These are phyloP conservation scores for Sturnus vulgaris DNA, from an alignment of 2,113 vertebrate genomes.

Conservation along the genomic window DNA sequence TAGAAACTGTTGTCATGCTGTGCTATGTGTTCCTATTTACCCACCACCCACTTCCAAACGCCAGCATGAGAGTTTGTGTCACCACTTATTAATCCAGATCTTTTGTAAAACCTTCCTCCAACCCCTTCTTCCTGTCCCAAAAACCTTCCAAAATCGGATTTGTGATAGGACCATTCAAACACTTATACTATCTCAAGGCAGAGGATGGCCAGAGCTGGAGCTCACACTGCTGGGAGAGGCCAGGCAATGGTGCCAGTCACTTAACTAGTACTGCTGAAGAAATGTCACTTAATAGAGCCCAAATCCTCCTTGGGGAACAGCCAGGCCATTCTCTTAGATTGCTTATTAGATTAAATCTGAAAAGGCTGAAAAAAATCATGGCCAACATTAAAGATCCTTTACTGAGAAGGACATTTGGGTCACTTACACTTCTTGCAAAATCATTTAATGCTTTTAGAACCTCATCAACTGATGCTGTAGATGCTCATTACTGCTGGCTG, in stretches of 20 bases:
- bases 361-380: not conserved
- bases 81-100: not conserved
- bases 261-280: not conserved
- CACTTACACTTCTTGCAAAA: not conserved
- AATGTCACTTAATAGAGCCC: not conserved
- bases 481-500: not conserved
- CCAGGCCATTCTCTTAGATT: not conserved
- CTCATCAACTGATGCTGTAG: not conserved
- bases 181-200: not conserved
- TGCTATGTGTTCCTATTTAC: not conserved
- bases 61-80: not conserved
- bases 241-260: not conserved
- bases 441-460: not conserved
- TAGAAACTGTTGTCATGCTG: not conserved
- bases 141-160: not conserved
- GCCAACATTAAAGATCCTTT: not conserved
- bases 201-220: not conserved
- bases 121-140: accelerated
- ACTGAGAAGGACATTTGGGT: not conserved
- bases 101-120: not conserved
- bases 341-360: not conserved
- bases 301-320: not conserved
- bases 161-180: not conserved
- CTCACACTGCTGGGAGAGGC: not conserved
- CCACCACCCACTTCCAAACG: not conserved